A percentile compares a stretch with the other conserved stretches of the same genome.
Evolutionary conservation across 2,797 vertebrate genomes (phyloP).

Genomic region (Acridotheres tristis): DNA sequence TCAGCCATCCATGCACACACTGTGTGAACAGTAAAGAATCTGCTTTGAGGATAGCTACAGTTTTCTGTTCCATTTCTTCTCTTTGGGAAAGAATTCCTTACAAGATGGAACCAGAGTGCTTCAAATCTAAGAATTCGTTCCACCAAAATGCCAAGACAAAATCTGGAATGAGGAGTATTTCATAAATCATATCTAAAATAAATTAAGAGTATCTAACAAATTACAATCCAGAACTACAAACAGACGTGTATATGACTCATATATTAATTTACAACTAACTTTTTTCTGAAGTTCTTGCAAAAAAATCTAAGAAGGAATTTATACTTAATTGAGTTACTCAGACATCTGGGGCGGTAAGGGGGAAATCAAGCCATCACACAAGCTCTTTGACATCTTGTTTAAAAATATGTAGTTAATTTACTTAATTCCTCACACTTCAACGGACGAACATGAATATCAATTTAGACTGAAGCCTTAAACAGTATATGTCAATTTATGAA

Average conservation of each 20-base stretch:
- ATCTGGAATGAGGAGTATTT: not conserved
- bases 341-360: accelerated
- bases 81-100: not conserved
- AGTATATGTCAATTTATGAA: not conserved
- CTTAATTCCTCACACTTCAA: not conserved
- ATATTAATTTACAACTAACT: not conserved
- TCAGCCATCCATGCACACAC: not conserved
- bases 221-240: not conserved
- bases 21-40: not conserved
- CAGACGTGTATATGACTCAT: not conserved
- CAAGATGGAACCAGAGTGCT: not conserved
- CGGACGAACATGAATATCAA: not conserved
- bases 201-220: not conserved
- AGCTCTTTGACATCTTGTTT: not conserved
- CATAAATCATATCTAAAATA: not conserved
- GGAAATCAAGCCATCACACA: not conserved
- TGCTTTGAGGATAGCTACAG: not conserved
- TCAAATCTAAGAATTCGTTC: not conserved
- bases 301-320: not conserved
- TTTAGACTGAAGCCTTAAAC: not conserved
- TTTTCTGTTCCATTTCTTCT: not conserved
- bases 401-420: not conserved
- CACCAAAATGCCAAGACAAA: not conserved
- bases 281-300: not conserved
- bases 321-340: not conserved